These are phyloP conservation scores for Agriopis aurantiaria DNA, from an alignment of 2,888 invertebrate species.

Conservation along the genomic window DNA sequence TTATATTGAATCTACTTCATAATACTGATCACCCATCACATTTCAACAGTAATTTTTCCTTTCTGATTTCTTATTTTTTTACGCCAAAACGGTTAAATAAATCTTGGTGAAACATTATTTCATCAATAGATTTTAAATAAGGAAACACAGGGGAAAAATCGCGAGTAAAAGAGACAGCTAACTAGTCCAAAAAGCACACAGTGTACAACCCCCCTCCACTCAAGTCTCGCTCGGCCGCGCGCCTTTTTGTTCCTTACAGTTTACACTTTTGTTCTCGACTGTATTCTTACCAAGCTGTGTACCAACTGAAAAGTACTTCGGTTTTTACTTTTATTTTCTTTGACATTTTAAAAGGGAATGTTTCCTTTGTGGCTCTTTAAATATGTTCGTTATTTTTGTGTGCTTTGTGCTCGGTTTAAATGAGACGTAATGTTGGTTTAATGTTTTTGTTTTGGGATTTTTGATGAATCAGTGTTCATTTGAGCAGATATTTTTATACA, in stretches of 20 bases:
- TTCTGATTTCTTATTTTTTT: background rate
- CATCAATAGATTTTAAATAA: no score
- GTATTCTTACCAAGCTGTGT: conserved; percentile 40
- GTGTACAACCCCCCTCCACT: conserved; percentile 38
- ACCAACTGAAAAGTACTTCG: conserved; percentile 34
- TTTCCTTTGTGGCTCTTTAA: conserved; percentile 37
- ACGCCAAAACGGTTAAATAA: no score
- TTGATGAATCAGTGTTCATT: conserved; percentile 3
- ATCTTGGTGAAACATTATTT: no score
- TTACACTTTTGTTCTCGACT: conserved; percentile 47
- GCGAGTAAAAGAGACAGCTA: background rate
- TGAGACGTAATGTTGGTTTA: conserved; percentile 16
- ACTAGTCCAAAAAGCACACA: conserved; percentile 8
- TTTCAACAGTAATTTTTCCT: background rate
- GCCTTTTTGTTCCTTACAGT: conserved; percentile 40
- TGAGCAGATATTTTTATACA: background rate
- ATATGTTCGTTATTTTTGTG: conserved; percentile 34
- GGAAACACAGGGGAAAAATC: background rate
- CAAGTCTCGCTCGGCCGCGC: conserved; percentile 31
- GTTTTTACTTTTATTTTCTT: conserved; percentile 26
- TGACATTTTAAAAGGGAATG: conserved; percentile 34
- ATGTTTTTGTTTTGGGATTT: conserved; percentile 2
- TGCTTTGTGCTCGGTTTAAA: conserved; percentile 18
- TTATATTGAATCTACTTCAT: no score
- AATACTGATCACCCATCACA: background rate